Conservation (phyloP, 2,888 invertebrate genomes). For the Drosophila merina region DNA sequence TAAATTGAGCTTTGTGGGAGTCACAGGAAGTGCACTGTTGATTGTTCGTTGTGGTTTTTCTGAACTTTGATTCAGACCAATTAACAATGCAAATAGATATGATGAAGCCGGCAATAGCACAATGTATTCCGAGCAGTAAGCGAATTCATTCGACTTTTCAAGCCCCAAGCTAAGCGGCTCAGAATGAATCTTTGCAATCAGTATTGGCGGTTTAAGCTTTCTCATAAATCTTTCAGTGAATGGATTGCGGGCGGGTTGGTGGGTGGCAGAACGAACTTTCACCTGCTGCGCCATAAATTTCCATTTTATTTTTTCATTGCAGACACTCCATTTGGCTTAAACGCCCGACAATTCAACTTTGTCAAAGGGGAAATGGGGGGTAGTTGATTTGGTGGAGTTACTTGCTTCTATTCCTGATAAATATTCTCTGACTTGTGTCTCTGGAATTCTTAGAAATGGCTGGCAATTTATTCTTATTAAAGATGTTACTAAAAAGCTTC, state of each 20-base stretch:
- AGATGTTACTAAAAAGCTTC: too few species aligned
- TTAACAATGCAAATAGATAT: conserved; percentile 51
- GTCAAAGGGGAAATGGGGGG: conserved; percentile 3
- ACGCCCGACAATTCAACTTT: conserved; percentile 27
- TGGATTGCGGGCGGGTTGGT: conserved; percentile 17
- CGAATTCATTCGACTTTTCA: conserved; percentile 31
- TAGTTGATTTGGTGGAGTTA: not conserved
- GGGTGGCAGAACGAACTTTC: conserved; percentile 51
- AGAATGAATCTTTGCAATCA: conserved; percentile 7
- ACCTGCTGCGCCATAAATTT: conserved; percentile 70
- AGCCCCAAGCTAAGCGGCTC: conserved; percentile 8
- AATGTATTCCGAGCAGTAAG: conserved; percentile 17
- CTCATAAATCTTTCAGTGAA: conserved; percentile 52
- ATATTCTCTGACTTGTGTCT: not conserved
- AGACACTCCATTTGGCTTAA: conserved; percentile 66
- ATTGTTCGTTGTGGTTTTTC: conserved; percentile 58
- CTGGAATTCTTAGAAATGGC: not conserved
- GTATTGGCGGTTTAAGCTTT: conserved; percentile 43
- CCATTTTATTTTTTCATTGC: conserved; percentile 37
- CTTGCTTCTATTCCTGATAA: conserved; percentile 1
- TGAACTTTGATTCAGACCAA: conserved; percentile 27
- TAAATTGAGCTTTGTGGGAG: conserved; percentile 9
- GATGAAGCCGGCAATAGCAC: not conserved
- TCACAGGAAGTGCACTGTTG: conserved; percentile 30
- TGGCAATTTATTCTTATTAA: not conserved